These are phyloP conservation scores for Platichthys flesus DNA, from an alignment of 2,113 vertebrate species.

Conservation along the genomic window DNA sequence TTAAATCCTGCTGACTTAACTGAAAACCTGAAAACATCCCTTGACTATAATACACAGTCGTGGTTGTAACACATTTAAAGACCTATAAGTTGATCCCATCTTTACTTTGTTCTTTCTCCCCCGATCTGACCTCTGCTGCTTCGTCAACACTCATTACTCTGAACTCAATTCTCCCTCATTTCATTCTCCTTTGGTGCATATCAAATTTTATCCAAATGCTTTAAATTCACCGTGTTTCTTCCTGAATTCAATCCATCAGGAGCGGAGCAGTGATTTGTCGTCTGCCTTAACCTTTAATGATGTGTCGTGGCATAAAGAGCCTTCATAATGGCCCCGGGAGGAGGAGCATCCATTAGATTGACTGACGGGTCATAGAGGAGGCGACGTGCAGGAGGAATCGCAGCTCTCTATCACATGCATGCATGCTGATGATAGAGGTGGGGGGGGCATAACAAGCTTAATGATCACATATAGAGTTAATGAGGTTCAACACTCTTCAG, in stretches of 20 bases:
- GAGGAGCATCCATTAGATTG: slow-evolving; percentile 62
- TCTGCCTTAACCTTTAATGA: slow-evolving; percentile 47
- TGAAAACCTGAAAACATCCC: too few species aligned
- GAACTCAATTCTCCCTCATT: background rate
- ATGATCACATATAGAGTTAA: slow-evolving; percentile 67
- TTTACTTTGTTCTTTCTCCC: background rate
- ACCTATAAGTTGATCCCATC: too few species aligned
- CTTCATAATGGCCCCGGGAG: slow-evolving; percentile 58
- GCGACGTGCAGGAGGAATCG: slow-evolving; percentile 44
- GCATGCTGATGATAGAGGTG: slow-evolving; percentile 42
- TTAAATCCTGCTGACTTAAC: too few species aligned
- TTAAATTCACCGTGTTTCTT: background rate
- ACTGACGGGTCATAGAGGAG: slow-evolving; percentile 52
- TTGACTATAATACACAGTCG: too few species aligned
- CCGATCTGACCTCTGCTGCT: background rate
- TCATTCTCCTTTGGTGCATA: background rate
- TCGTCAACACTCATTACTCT: too few species aligned
- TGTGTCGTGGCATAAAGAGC: slow-evolving; percentile 40
- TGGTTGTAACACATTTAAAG: too few species aligned
- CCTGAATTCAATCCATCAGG: slow-evolving; percentile 51
- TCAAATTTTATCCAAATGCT: background rate
- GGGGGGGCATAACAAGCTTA: slow-evolving; percentile 35
- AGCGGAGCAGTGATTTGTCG: slow-evolving; percentile 53
- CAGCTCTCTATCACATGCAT: slow-evolving; percentile 6
- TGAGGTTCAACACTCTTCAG: slow-evolving; percentile 53